These are phyloP conservation scores for Chunga burmeisteri DNA, from an alignment of 2,113 vertebrate species.

Conservation along the genomic window DNA sequence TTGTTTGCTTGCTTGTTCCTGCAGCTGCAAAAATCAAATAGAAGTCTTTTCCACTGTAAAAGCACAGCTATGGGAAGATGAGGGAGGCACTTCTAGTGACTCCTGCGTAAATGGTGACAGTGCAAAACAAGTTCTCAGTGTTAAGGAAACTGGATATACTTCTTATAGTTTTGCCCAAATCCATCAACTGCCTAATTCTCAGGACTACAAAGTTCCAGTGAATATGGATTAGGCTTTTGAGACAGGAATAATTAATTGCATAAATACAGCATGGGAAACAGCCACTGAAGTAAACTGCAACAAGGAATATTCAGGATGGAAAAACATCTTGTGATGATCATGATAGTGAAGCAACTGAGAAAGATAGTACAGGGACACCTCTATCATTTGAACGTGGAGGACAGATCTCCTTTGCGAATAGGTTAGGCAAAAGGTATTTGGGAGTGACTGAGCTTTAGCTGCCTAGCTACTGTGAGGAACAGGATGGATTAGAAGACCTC, in stretches of 20 bases:
- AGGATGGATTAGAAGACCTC: not conserved
- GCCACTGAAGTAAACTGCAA: not conserved
- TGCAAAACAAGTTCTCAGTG: not conserved
- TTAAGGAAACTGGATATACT: not conserved
- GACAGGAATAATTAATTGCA: not conserved
- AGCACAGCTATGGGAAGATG: not conserved
- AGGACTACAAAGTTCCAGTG: not conserved
- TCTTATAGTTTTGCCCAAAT: not conserved
- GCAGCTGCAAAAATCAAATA: constrained; percentile 18
- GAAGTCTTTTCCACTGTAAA: not conserved
- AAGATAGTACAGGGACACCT: not conserved
- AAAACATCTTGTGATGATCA: not conserved
- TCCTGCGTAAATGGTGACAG: not conserved
- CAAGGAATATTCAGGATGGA: not conserved
- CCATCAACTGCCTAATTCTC: not conserved
- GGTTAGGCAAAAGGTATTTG: not conserved
- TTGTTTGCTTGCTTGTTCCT: not conserved
- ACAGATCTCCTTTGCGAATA: not conserved
- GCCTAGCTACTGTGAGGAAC: not conserved
- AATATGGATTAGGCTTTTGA: not conserved
- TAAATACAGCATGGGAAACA: not conserved
- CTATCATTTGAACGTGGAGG: not conserved
- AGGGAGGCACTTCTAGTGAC: not conserved
- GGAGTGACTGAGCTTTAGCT: not conserved
- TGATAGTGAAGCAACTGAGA: not conserved